Base-by-base conservation (phyloP, 2,888 invertebrate genomes). In the Acanthococcus lagerstroemiae region DNA sequence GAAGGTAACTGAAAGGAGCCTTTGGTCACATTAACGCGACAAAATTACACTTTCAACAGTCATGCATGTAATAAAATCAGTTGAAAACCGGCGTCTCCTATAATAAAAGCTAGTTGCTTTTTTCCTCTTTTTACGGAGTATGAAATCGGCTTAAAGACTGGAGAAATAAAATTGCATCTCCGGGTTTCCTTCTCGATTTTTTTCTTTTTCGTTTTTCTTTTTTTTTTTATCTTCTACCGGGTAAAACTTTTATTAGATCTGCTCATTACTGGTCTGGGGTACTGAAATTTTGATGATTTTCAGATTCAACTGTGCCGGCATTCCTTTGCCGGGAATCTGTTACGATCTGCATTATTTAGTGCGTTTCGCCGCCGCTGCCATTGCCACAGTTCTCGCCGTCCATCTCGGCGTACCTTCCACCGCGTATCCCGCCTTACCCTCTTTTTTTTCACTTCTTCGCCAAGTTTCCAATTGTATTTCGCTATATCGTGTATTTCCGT, bases 231-330 rank as follows among this genome's bases (percentile, higher is more conserved):
- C 66, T 67, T 57, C 67, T 67, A 61, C 65, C 65, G 55, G 57
- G 56, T 69, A 55, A 68, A 68, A 68, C 60, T 68, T 68, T 68
- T 68, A 68, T 68, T 66, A 68, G 68, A 68, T 68, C 67, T 68
- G 65, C 68, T 68, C 68, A 68, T 68, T 68, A 68, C 68, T 67
- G 68, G 67, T 68, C 67, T 68, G 65, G 60, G 65, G 63, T 68
- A 65, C 65, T 68, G 68, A 68, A 68, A 68, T 65, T 68, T 68
- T 68, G 68, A 68, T 68, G 68, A 68, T 67, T 67, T 67, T 60
- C 65, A 68, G 68, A 68, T 68, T 68, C 61, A 61, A 61, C 61
- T 61, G 61, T 25, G 52, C 61, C 50, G 61, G 61, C 24, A 61
- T 61, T 61, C 44, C 61, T 61, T 61, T 61, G 22, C 52, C 52